Conservation (phyloP, 1,140 invertebrate species). For the Battus philenor region DNA sequence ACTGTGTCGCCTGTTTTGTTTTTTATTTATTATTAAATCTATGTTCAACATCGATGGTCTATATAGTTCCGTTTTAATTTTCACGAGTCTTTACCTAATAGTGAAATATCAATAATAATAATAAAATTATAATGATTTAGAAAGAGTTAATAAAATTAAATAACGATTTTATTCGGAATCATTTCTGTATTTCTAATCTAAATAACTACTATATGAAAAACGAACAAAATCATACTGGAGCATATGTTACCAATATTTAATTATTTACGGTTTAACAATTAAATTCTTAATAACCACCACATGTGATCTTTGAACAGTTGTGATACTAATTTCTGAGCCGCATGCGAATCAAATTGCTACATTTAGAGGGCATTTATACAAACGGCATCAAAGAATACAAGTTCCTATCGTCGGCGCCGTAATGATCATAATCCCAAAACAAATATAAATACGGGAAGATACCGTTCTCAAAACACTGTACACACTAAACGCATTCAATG, state of each 20-base stretch:
- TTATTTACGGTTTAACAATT: conserved; percentile 10
- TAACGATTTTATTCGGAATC: too few species aligned
- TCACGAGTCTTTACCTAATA: too few species aligned
- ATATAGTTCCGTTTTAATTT: too few species aligned
- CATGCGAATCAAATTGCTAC: conserved; percentile 45
- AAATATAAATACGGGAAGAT: neutral
- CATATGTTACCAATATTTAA: conserved; percentile 9
- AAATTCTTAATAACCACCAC: conserved; percentile 4
- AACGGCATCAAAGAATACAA: conserved; percentile 13
- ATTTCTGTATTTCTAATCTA: too few species aligned
- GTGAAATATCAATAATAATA: too few species aligned
- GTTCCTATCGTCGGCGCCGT: conserved; percentile 16
- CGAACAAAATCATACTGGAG: neutral
- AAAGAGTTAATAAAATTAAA: too few species aligned
- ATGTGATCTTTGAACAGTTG: conserved; percentile 29
- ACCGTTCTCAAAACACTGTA: conserved; percentile 26
- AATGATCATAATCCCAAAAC: conserved; percentile 18
- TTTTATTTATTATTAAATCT: too few species aligned
- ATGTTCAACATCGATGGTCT: too few species aligned
- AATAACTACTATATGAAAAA: too few species aligned
- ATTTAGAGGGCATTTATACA: conserved; percentile 22
- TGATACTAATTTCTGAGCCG: conserved; percentile 36
- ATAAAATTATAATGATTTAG: too few species aligned
- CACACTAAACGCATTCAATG: conserved; percentile 43
- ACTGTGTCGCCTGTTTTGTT: too few species aligned